phyloP scores from a whole-genome alignment of 2,113 vertebrate species.

The Zosterops japonicus region DNA sequence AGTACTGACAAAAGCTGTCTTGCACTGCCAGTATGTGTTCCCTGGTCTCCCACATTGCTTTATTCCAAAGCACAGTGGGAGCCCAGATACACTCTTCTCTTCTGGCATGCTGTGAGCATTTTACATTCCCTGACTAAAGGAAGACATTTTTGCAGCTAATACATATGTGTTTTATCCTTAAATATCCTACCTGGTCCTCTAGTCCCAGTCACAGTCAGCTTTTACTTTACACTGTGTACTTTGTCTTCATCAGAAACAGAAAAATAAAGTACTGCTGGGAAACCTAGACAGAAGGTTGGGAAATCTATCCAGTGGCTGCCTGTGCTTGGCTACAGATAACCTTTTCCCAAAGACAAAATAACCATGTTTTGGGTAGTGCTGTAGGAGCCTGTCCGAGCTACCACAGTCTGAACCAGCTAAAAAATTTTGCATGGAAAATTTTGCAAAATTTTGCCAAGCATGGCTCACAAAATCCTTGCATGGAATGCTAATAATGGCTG shows the following conservation, averaged over 20 bases:
- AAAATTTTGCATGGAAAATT: background rate
- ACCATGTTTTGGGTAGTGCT: background rate
- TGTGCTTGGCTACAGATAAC: background rate
- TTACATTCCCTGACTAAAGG: background rate
- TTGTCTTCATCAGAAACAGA: background rate
- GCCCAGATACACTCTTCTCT: background rate
- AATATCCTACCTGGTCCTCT: background rate
- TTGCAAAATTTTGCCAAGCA: background rate
- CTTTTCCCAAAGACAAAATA: background rate
- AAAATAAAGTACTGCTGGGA: background rate
- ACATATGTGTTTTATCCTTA: background rate
- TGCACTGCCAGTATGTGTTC: rapidly evolving
- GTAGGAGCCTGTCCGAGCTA: background rate
- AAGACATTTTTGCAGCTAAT: background rate
- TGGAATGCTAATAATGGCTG: background rate
- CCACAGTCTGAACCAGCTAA: background rate
- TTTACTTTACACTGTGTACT: background rate
- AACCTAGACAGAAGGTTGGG: background rate
- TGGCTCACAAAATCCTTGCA: background rate
- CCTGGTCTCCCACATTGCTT: background rate
- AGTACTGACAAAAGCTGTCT: background rate
- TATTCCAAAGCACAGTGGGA: background rate
- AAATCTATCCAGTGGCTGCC: background rate
- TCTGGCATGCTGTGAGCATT: background rate
- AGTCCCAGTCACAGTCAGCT: background rate